phyloP scores from a whole-genome alignment of 1,140 invertebrate genomes.

The Euwallacea fornicatus region DNA sequence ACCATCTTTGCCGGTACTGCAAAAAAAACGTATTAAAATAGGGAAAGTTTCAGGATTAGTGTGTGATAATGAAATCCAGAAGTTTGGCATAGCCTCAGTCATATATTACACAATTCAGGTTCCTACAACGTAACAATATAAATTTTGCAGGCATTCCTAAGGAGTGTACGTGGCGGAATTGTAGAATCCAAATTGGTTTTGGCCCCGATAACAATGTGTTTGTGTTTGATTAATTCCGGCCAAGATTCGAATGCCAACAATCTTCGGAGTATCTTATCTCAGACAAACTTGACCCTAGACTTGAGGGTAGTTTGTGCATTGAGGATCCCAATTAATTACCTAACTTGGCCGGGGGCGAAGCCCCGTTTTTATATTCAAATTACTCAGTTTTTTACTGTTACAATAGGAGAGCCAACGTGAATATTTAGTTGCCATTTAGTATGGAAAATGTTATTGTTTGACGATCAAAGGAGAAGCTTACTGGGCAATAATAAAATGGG shows the following conservation, averaged over 20 bases:
- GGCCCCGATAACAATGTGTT: constrained; percentile 31
- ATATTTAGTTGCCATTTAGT: too few species aligned
- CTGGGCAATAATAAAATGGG: too few species aligned
- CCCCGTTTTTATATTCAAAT: too few species aligned
- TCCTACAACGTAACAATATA: constrained; percentile 27
- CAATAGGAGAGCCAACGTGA: too few species aligned
- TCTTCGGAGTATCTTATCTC: constrained; percentile 33
- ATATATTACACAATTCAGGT: constrained; percentile 11
- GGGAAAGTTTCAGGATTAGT: background rate
- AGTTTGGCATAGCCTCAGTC: background rate
- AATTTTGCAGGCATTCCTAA: constrained; percentile 31
- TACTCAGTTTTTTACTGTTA: too few species aligned
- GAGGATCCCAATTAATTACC: constrained; percentile 29
- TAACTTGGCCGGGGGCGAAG: constrained; percentile 16
- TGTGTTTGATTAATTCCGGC: constrained; percentile 34
- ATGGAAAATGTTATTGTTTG: too few species aligned
- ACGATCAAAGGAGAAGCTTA: too few species aligned
- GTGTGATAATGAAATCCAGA: background rate
- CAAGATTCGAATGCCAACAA: constrained; percentile 34
- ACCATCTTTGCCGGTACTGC: constrained; percentile 67
- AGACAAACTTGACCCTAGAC: constrained; percentile 28
- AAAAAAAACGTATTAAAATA: constrained; percentile 37
- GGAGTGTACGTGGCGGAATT: constrained; percentile 28
- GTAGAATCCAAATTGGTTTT: constrained; percentile 30
- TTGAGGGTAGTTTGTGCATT: constrained; percentile 12